Percentiles rank a stretch among this genome's conserved stretches.
phyloP scores from a whole-genome alignment of 2,113 vertebrate genomes.

The Falcunculus frontatus region DNA sequence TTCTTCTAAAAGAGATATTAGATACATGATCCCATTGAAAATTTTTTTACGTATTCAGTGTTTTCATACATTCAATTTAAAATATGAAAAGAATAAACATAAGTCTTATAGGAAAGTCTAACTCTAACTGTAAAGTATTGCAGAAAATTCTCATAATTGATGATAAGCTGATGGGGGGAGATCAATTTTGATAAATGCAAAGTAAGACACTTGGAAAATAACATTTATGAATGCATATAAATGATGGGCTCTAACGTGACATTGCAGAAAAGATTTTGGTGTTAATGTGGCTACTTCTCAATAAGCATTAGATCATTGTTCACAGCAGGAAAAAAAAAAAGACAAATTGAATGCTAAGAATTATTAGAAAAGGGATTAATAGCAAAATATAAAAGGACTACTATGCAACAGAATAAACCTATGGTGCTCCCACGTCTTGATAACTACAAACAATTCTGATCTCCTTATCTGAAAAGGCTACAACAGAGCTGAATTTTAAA shows the following conservation, averaged over 20 bases:
- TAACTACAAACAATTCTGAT: background rate
- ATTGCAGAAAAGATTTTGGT: background rate
- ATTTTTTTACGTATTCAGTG: background rate
- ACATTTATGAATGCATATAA: background rate
- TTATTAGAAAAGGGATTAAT: background rate
- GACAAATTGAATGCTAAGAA: background rate
- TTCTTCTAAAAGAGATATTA: background rate
- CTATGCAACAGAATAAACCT: background rate
- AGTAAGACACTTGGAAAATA: background rate
- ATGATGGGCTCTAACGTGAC: background rate
- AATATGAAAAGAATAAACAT: background rate
- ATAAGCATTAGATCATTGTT: background rate
- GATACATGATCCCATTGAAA: background rate
- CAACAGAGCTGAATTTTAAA: background rate
- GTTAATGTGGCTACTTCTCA: background rate
- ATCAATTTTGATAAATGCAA: background rate
- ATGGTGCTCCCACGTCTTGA: background rate
- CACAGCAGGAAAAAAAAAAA: background rate
- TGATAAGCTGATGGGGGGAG: background rate
- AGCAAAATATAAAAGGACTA: background rate
- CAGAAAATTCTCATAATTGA: background rate
- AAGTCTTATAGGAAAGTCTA: background rate
- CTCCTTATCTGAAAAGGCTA: background rate
- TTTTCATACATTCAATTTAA: background rate
- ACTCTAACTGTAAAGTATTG: background rate